These are phyloP conservation scores for Polymixis lichenea DNA, from an alignment of 2,888 invertebrate species.

Conservation along the genomic window DNA sequence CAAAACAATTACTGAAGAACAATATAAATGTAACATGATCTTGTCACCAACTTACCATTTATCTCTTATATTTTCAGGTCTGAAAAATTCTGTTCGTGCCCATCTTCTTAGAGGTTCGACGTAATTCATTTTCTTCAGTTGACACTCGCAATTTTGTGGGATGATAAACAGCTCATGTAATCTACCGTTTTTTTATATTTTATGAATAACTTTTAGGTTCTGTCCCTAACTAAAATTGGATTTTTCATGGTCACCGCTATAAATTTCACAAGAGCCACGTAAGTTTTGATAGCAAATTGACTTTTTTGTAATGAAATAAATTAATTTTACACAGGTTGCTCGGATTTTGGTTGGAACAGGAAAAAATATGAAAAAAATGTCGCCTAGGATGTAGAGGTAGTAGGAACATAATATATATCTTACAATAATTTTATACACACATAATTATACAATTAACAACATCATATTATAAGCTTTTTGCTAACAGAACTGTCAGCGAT, in stretches of 20 bases:
- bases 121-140: constrained; percentile 55
- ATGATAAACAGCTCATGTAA: constrained; percentile 57
- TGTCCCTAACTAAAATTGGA: constrained; percentile 48
- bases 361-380: too few species aligned
- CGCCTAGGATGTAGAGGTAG: too few species aligned
- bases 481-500: too few species aligned
- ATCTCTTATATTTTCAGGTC: neutral
- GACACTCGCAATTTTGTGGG: constrained; percentile 56
- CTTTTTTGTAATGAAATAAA: constrained; percentile 33
- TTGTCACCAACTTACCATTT: constrained; percentile 29
- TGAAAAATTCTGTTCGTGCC: constrained; percentile 17
- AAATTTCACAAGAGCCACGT: constrained; percentile 43
- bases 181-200: constrained; percentile 27
- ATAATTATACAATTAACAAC: neutral
- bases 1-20: constrained; percentile 31
- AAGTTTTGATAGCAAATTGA: constrained; percentile 41
- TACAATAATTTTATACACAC: too few species aligned
- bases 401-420: too few species aligned
- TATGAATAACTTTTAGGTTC: constrained; percentile 52
- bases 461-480: too few species aligned
- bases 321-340: neutral
- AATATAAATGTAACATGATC: constrained; percentile 24
- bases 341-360: neutral
- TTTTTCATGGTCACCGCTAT: constrained; percentile 48
- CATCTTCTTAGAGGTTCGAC: constrained; percentile 31